phyloP scores from a whole-genome alignment of 2,888 invertebrate genomes.

The Ptychoptera contaminata region DNA sequence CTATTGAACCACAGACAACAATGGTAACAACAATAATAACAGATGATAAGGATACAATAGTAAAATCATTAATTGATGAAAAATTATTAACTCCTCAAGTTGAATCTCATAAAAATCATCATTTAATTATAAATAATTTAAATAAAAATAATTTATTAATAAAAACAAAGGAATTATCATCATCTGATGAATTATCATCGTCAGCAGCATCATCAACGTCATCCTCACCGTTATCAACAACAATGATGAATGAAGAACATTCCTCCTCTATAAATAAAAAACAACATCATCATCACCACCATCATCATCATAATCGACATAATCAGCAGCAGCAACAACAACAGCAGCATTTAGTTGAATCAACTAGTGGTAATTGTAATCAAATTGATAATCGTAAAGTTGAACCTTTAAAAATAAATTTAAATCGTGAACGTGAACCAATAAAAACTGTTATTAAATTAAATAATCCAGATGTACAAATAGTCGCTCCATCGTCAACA shows the following conservation, averaged over 20 bases:
- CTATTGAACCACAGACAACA: neutral
- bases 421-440: slow-evolving; percentile 17
- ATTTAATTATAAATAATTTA: too few relatives aligned
- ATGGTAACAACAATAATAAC: neutral
- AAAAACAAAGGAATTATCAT: too few relatives aligned
- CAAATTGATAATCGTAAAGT: slow-evolving; percentile 17
- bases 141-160: too few relatives aligned
- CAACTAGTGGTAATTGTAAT: neutral
- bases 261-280: neutral
- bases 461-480: neutral
- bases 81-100: neutral
- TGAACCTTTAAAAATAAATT: slow-evolving; percentile 30
- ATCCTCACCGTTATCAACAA: too few relatives aligned
- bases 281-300: slow-evolving; percentile 1
- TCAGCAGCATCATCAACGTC: too few relatives aligned
- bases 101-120: slow-evolving; percentile 2
- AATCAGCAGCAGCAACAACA: neutral
- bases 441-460: slow-evolving; percentile 11
- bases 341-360: neutral
- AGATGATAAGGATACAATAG: neutral
- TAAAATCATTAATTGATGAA: neutral
- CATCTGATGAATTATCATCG: too few relatives aligned
- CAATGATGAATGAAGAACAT: too few relatives aligned
- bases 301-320: neutral
- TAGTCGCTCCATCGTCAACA: neutral